Conservation (phyloP, 2,888 invertebrate species). For the Eilema caniola region DNA sequence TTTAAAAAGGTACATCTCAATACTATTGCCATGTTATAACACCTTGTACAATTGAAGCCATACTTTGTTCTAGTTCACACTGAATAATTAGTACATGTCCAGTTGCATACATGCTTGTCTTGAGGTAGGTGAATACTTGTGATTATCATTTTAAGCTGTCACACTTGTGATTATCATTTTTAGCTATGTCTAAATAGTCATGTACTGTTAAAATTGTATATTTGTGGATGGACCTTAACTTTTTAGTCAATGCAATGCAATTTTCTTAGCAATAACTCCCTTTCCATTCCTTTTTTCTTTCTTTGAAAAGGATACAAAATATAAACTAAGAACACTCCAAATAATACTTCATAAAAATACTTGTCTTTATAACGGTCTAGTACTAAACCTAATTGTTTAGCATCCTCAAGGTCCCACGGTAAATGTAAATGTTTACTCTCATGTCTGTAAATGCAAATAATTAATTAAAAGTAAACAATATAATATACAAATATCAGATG, state of each 20-base stretch:
- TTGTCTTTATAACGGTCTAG: slow-evolving; percentile 97
- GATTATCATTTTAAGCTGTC: too few relatives aligned
- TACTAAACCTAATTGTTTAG: slow-evolving; percentile 96
- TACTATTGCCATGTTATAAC: neutral
- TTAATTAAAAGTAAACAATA: neutral
- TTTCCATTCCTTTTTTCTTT: neutral
- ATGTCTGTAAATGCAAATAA: slow-evolving; percentile 88
- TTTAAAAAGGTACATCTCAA: neutral
- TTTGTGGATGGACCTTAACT: too few relatives aligned
- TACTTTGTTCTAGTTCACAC: neutral
- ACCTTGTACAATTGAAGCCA: neutral
- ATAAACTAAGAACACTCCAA: slow-evolving; percentile 95
- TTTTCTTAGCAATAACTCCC: neutral
- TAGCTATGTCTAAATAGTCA: too few relatives aligned
- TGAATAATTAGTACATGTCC: neutral
- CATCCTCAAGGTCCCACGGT: slow-evolving; percentile 98
- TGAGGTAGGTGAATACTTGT: neutral
- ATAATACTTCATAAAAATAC: slow-evolving; percentile 96
- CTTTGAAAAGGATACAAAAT: slow-evolving; percentile 97
- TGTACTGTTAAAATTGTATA: too few relatives aligned
- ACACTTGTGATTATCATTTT: too few relatives aligned
- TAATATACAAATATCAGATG: neutral
- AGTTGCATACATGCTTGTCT: neutral
- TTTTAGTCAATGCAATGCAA: too few relatives aligned
- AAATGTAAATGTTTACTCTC: slow-evolving; percentile 95